Percentiles rank a stretch among this genome's conserved stretches.
These are phyloP conservation scores for Xanthorhoe designata DNA, from an alignment of 2,888 invertebrate species.

Conservation along the genomic window DNA sequence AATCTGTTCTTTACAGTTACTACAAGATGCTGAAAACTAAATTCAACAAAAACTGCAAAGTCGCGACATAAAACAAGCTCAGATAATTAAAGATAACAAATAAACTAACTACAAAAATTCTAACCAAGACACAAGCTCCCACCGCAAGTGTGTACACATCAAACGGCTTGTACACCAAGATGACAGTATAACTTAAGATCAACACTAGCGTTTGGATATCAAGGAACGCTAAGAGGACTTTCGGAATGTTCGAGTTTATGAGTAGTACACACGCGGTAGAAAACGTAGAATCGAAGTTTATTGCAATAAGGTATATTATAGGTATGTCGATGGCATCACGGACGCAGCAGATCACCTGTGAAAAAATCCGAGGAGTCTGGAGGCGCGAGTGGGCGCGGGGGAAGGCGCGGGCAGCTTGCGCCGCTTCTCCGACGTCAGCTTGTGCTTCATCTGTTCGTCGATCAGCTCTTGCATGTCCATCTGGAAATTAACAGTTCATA, in stretches of 20 bases:
- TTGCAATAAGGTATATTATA: slow-evolving; percentile 62
- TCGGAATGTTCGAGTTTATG: slow-evolving; percentile 44
- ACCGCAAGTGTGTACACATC: slow-evolving; percentile 75
- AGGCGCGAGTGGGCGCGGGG: slow-evolving; percentile 65
- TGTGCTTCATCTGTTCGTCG: slow-evolving; percentile 95
- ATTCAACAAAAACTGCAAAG: slow-evolving; percentile 17
- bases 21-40: slow-evolving; percentile 16
- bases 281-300: slow-evolving; percentile 60
- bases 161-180: slow-evolving; percentile 72
- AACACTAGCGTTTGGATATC: slow-evolving; percentile 54
- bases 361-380: slow-evolving; percentile 81
- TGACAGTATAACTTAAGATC: slow-evolving; percentile 60
- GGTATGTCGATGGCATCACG: slow-evolving; percentile 62
- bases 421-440: slow-evolving; percentile 89
- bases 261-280: slow-evolving; percentile 61
- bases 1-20: not conserved
- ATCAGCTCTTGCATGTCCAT: slow-evolving; percentile 97
- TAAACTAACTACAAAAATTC: slow-evolving; percentile 69
- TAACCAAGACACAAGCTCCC: slow-evolving; percentile 73
- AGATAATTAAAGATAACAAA: slow-evolving; percentile 65
- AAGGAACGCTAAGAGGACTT: slow-evolving; percentile 56
- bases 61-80: slow-evolving; percentile 46
- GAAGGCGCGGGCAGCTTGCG: slow-evolving; percentile 76
- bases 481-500: slow-evolving; percentile 75
- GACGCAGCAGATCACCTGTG: slow-evolving; percentile 80